phyloP scores from a whole-genome alignment of 2,888 invertebrate genomes.

The Eristalis arbustorum region DNA sequence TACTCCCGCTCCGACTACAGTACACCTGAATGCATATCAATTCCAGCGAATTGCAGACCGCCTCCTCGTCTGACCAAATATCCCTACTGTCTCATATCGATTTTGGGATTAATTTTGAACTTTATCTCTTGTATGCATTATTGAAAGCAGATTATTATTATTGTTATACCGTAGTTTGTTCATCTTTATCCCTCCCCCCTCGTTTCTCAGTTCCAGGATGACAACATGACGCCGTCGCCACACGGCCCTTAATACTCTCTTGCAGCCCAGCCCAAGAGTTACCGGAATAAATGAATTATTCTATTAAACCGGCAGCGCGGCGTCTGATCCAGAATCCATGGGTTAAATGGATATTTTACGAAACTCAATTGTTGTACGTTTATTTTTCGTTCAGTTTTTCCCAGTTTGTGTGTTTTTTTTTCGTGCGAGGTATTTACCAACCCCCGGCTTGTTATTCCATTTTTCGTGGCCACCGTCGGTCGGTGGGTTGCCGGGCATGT shows the following conservation, averaged over 20 bases:
- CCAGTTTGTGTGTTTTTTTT: not conserved
- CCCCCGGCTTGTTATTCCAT: not conserved
- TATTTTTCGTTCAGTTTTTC: not conserved
- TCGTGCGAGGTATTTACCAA: not conserved
- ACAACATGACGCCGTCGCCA: not conserved
- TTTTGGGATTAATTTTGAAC: constrained; percentile 76
- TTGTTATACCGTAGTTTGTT: constrained; percentile 63
- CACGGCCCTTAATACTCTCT: not conserved
- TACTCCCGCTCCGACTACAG: too few relatives aligned
- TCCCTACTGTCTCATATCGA: constrained; percentile 71
- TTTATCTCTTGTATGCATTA: constrained; percentile 71
- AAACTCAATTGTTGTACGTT: not conserved
- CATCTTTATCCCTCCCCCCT: constrained; percentile 30
- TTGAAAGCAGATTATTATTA: constrained; percentile 70
- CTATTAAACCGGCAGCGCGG: constrained; percentile 42
- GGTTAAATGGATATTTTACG: constrained; percentile 20
- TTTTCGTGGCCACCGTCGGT: not conserved
- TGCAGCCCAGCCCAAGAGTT: not conserved
- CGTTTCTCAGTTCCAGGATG: not conserved
- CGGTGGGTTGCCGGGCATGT: not conserved
- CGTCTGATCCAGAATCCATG: constrained; percentile 57
- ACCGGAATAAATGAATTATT: constrained; percentile 64
- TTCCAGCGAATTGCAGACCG: not conserved
- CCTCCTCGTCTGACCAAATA: not conserved
- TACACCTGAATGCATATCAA: too few relatives aligned